Percentiles rank a stretch among this genome's conserved stretches.
phyloP scores from a whole-genome alignment of 2,888 invertebrate species.

The Drosophila eohydei region DNA sequence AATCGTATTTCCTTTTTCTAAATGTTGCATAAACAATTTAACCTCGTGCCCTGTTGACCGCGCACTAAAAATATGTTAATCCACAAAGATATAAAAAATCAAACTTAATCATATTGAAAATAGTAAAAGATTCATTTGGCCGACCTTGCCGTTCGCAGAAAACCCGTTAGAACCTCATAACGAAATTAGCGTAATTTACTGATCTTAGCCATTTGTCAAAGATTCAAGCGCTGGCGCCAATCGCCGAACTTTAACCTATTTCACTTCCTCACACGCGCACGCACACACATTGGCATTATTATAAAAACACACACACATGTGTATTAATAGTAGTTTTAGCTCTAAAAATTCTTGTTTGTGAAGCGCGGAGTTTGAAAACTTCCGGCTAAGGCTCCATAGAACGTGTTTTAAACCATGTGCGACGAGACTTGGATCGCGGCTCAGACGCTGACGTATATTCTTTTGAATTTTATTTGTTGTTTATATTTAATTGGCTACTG shows the following conservation, averaged over 20 bases:
- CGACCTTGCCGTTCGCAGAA: slow-evolving; percentile 53
- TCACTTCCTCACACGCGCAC: slow-evolving; percentile 69
- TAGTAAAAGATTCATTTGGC: slow-evolving; percentile 42
- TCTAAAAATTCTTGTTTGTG: slow-evolving; percentile 60
- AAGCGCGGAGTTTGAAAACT: slow-evolving; percentile 46
- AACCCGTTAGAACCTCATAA: slow-evolving; percentile 63
- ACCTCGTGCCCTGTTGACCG: slow-evolving; percentile 82
- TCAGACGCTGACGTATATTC: slow-evolving; percentile 6
- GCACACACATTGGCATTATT: slow-evolving; percentile 15
- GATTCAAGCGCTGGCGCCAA: slow-evolving; percentile 54
- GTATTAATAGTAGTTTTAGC: background rate
- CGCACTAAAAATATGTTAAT: slow-evolving; percentile 63
- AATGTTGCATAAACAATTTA: slow-evolving; percentile 44
- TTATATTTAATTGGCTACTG: slow-evolving; percentile 25
- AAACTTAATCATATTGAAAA: slow-evolving; percentile 24
- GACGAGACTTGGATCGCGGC: slow-evolving; percentile 35
- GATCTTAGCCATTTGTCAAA: slow-evolving; percentile 51
- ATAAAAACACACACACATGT: background rate
- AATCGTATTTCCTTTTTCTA: slow-evolving; percentile 66
- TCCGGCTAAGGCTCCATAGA: slow-evolving; percentile 55
- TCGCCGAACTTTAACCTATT: slow-evolving; percentile 78
- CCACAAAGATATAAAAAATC: slow-evolving; percentile 16
- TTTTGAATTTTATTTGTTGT: slow-evolving; percentile 19
- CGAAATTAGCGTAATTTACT: slow-evolving; percentile 56
- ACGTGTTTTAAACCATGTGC: slow-evolving; percentile 73